phyloP scores from a whole-genome alignment of 2,113 vertebrate genomes.

The Hippocampus comes region DNA sequence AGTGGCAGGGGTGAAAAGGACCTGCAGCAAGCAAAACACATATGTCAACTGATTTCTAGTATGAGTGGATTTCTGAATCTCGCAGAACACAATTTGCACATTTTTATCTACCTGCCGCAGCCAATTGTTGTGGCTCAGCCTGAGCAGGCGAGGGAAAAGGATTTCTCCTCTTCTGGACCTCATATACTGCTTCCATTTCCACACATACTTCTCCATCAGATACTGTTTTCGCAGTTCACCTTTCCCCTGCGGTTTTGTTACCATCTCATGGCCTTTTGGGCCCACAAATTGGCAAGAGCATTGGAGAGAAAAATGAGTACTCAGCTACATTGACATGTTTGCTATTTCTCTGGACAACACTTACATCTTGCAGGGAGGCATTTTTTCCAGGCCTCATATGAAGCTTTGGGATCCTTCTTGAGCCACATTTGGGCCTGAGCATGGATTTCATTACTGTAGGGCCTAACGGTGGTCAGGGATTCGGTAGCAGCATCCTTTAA shows the following conservation, averaged over 20 bases:
- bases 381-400: slow-evolving; percentile 96
- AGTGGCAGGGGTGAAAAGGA: slow-evolving; percentile 96
- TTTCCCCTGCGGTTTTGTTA: slow-evolving; percentile 83
- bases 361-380: slow-evolving; percentile 94
- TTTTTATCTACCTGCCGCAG: slow-evolving; percentile 81
- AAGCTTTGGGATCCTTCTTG: slow-evolving; percentile 95
- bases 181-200: slow-evolving; percentile 97
- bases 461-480: slow-evolving; percentile 91
- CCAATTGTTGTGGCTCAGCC: slow-evolving; percentile 98
- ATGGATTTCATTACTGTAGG: slow-evolving; percentile 97
- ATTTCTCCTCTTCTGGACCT: slow-evolving; percentile 80
- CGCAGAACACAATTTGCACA: background rate
- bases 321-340: background rate
- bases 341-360: slow-evolving; percentile 5
- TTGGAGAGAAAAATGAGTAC: background rate
- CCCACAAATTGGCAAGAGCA: background rate
- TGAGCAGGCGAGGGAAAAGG: slow-evolving; percentile 83
- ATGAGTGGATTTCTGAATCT: background rate
- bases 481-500: slow-evolving; percentile 88
- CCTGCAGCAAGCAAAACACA: slow-evolving; percentile 65
- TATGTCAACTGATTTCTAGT: background rate
- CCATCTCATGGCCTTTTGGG: slow-evolving; percentile 73
- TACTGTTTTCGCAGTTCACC: slow-evolving; percentile 86
- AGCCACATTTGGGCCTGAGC: slow-evolving; percentile 98
- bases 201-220: slow-evolving; percentile 90